Evolutionary conservation across 2,113 vertebrate species (phyloP), one percentile per base, ranked within the genome.

Genomic region (Platanista minor): DNA sequence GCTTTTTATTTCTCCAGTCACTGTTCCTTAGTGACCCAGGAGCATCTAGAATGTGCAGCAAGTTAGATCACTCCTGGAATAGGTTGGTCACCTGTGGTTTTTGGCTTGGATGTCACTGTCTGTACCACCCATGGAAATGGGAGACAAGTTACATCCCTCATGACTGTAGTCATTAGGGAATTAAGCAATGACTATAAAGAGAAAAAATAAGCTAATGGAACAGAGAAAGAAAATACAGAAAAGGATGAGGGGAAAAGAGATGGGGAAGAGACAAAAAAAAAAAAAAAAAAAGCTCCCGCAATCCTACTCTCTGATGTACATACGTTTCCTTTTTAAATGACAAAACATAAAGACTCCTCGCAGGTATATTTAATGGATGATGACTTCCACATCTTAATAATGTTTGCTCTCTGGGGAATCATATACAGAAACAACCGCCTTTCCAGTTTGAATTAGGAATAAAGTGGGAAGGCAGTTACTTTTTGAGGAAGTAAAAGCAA

Each of bases 401-500:
- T 69, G 52, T 77, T 90, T 86, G 81, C 41, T 84, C 66, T 95
- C 90, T 80, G 49, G 49, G 83, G 91, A 87, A 29, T 27, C 72
- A 8, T 41, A 59, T 29, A 61, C 20, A 59, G 49, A 94, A 88
- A 72, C 54, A 54, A 80, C 72, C 85, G 69, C 49, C 57, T 97
- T 97, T 83, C 74, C 49, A 36, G 31, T 54, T n/a, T 74, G 95
- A 94, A 91, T 96, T 74, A 77, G 43, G 80, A 82, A 59, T 64
- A 74, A 77, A 90, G 69, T 87, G n/a, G 87, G 82, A 82, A 96
- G 96, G 82, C 92, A 64, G 81, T 72, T 96, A 52, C 90, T 98
- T 97, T 94, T 82, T 94, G 78, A 67, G 80, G 84, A 94, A 97
- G 93, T 57, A 95, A 91, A 95, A 74, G 80, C 86, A 67, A 93